Evolutionary conservation across 2,797 vertebrate genomes (phyloP), one percentile per base, ranked within the genome.

Genomic region (Hydrocynus forskahlii): DNA sequence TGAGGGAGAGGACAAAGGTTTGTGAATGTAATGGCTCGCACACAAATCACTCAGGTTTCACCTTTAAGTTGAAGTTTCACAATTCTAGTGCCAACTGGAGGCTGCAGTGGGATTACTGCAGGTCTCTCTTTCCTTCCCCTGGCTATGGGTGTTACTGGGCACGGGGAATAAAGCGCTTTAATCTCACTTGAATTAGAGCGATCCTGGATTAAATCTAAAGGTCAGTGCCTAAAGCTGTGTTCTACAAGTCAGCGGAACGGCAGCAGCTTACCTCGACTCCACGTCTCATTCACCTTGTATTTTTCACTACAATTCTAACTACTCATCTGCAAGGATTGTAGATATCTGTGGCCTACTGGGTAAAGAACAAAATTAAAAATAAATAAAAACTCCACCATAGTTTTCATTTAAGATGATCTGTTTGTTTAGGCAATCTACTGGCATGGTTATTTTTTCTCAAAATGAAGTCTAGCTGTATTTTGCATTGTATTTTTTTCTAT

Each of bases 161-260:
- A 62, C 81, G 77, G 59, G 54, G 83, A 90, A 89, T 89, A 90
- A 92, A 90, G 84, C 79, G 38, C 77, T 84, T 89, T 91, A 94
- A 93, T 92, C 89, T 90, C 90, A 91, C 90, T 92, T 92, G 91
- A 94, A 93, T 94, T 88, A 93, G 91, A 95, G 87, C 84, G 85
- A 91, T 89, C 80, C 88, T 86, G 90, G 94, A 93, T 95, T 96
- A 95, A 88, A 89, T 85, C 67, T 93, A 92, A 93, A 94, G 91
- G 92, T 94, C 94, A 93, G 87, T 76, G 87, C 83, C 88, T 90
- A 90, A 84, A 93, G 86, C 85, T 78, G 16, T 85, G 91, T 90
- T 89, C 64, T 85, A 84, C 77, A 70, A 89, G 87, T 94, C 93
- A 93, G 93, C 93, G 86, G 83, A 89, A 87, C 57, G 57, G 76